Evolutionary conservation across 2,797 vertebrate species (phyloP), one percentile per base, ranked within the genome.

Genomic region (Paguma larvata): DNA sequence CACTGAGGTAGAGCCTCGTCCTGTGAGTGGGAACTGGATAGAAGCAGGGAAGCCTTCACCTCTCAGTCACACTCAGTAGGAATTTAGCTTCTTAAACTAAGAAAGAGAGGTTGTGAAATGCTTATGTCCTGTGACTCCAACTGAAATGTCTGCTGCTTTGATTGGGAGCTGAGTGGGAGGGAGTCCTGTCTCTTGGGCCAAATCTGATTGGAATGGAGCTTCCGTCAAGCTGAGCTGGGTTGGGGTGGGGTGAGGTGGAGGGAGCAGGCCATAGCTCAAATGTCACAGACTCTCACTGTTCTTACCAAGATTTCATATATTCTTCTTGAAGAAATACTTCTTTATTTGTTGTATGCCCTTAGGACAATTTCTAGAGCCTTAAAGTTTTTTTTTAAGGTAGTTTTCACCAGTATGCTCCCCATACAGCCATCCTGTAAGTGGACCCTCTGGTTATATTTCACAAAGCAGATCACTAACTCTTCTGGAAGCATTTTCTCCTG

Each of bases 341-440:
- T 48, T 78, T 21, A 34, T 59, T 93, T 32, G 7, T 25, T 67
- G 10, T 21, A 12, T 21, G 25, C 18, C 4, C 25, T 51, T 46
- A n/a, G 15, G 62, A 34, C 2, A 41, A 46, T 77, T 59, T 84
- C 62, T 41, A 88, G 75, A 88, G 18, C 4, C 41, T 72, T 68
- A 30, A 85, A 51, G n/a, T 8, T 51, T 51, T n/a, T n/a, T 46
- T 34, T 34, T 62, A 63, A 46, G 38, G 16, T 7, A 27, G 62
- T 46, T 85, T 48, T 95, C 23, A n/a, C 8, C 16, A 34, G 65
- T 65, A 38, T 38, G 38, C 48, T 68, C 6, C n/a, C 8, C 27
- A 85, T 10, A 3, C 14, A 6, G 73, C n/a, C n/a, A 16, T 27
- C 25, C 41, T 5, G 0, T 59, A 41, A 59, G 0, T 1, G 48